These are phyloP conservation scores for Sphinx pinastri DNA, from an alignment of 2,888 invertebrate genomes.

Conservation along the genomic window DNA sequence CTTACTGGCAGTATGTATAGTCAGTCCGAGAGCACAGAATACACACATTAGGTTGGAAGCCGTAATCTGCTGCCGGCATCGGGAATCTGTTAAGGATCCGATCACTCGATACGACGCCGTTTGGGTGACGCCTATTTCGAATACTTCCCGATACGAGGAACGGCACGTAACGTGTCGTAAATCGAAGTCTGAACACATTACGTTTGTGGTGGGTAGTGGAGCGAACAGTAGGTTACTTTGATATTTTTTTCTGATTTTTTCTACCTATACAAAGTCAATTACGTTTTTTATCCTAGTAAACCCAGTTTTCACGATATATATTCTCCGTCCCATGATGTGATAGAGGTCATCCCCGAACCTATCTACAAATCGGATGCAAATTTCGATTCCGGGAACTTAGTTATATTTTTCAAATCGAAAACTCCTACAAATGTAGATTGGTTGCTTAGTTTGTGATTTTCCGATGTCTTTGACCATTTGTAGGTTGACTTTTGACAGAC, in stretches of 20 bases:
- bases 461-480: no score
- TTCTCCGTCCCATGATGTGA: no score
- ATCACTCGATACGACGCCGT: conserved; percentile 62
- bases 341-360: no score
- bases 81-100: conserved; percentile 64
- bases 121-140: conserved; percentile 68
- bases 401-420: no score
- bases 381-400: no score
- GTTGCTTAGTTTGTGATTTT: no score
- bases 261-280: no score
- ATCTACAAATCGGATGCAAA: no score
- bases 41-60: conserved; percentile 59
- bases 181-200: conserved; percentile 57
- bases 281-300: neutral
- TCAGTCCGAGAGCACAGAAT: conserved; percentile 35
- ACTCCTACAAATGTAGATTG: no score
- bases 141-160: conserved; percentile 60
- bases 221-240: conserved; percentile 16
- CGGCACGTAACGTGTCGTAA: conserved; percentile 52
- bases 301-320: no score
- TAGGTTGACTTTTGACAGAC: no score
- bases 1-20: conserved; percentile 29
- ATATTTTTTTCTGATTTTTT: neutral
- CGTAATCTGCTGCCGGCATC: conserved; percentile 61
- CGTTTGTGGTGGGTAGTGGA: conserved; percentile 40